Base-by-base conservation (phyloP, 2,797 vertebrate genomes). In the Delichon dasypus region DNA sequence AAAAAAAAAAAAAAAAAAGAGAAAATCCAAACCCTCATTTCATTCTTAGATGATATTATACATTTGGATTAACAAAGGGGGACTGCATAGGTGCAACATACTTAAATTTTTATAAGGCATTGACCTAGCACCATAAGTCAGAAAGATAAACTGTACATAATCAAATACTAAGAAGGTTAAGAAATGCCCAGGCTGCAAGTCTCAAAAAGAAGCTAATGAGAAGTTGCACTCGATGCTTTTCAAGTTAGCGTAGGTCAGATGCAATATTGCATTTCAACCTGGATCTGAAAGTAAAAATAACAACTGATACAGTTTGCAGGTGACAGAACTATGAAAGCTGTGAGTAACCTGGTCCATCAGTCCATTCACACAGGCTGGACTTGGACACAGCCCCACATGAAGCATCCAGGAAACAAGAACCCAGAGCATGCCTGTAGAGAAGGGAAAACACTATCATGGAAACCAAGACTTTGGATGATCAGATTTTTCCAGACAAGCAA, bases 11-110 rank as follows among this genome's bases (percentile, higher is more conserved):
- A 2, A 18, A 8, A 13, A 13, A 17, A 8, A 12, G 14, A 47
- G 18, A 55, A 85, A 21, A 0, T 7, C 25, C 50, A 67, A 88
- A 71, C 70, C 45, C 55, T 66, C 48, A 81, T 66, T 92, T 92
- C 57, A 72, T 70, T 94, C 54, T 84, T 81, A 51, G 82, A 88
- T 85, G 75, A 92, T 70, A 91, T 36, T 51, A 90, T 30, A 94
- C 84, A 91, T 95, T 94, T 93, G 87, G 85, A 89, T 95, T 83
- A 74, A 94, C 62, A 88, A 70, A 91, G 58, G 77, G 77, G 91
- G 85, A 94, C 96, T 97, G 96, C 96, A 97, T 95, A 97, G 95
- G 89, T 95, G 89, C 58, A 50, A 95, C 55, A 91, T 91, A 95
- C 32, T 91, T 78, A 62, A 72, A 70, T 60, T 89, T 92, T 73